Base-by-base conservation (phyloP, 2,888 invertebrate species). In the Carterocephalus palaemon region DNA sequence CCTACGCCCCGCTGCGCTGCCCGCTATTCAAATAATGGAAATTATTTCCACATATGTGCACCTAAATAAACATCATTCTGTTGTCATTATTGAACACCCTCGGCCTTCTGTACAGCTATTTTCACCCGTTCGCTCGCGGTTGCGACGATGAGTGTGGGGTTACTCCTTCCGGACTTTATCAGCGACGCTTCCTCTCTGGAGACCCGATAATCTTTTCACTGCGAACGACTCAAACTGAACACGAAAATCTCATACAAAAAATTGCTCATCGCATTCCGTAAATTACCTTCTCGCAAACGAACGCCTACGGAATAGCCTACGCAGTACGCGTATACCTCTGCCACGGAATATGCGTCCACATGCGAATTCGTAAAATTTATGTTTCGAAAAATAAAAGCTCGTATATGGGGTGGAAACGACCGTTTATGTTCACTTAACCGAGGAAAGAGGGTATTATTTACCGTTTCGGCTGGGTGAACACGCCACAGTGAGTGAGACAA, bases 341-440 rank as follows among this genome's bases (percentile, higher is more conserved):
- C 47, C 40, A 49, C 51, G 53, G 52, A 48, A 43, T 68, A 77
- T 66, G 67, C 72, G 67, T 70, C 69, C 68, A n/a, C n/a, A 78
- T 70, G 75, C 67, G 79, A 79, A 80, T 78, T 81, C 71, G 75
- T 68, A 62, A 79, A 84, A 84, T 85, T 82, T 83, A 85, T 84
- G 82, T 81, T 83, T 83, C 75, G 81, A 80, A 82, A 85, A 83
- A 83, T 80, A 84, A 84, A 84, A 78, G 83, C 75, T 80, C 80
- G 81, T 82, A 85, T 83, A 86, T 85, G 85, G 85, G 84, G 85
- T 85, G 85, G 85, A 86, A 86, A 84, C 85, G 83, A 81, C 75
- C 84, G 82, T 85, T 85, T 84, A 84, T 83, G 85, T 84, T 86
- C 85, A 86, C 85, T 86, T 86, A 85, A 86, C 84, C 85, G 84